Conservation (phyloP, 2,888 invertebrate genomes). For the Drosophila subquinaria region DNA sequence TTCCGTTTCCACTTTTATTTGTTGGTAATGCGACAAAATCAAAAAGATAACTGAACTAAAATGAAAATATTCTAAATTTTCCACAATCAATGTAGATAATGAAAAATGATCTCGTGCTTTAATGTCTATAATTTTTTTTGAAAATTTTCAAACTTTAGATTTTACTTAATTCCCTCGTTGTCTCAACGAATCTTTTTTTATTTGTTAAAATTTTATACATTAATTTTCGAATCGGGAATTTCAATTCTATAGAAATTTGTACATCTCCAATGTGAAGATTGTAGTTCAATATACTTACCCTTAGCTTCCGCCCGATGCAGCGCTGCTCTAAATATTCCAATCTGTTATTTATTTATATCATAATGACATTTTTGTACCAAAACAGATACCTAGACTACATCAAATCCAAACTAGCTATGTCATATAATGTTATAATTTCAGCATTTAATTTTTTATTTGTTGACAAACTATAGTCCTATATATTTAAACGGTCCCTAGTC, state of each 20-base stretch:
- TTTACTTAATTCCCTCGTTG: neutral
- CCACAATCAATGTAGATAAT: conserved; percentile 4
- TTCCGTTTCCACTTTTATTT: neutral
- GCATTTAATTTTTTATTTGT: neutral
- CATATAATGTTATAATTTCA: neutral
- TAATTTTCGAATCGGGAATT: neutral
- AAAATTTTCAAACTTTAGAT: neutral
- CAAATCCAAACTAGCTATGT: neutral
- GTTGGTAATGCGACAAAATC: conserved; percentile 65
- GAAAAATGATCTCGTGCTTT: neutral
- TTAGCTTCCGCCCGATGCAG: conserved; percentile 76
- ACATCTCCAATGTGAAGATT: conserved; percentile 4
- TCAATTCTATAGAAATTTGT: neutral
- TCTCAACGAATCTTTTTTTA: neutral
- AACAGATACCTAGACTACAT: neutral
- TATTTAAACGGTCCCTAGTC: conserved; percentile 25
- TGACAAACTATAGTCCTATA: neutral
- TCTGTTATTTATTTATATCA: neutral
- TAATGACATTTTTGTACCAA: neutral
- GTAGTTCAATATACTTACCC: conserved; percentile 4
- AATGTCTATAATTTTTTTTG: neutral
- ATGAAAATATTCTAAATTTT: conserved; percentile 1
- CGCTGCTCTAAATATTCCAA: conserved; percentile 64
- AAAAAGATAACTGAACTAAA: conserved; percentile 15
- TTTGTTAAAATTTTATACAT: neutral